These are phyloP conservation scores for Sebastes taczanowskii DNA, from an alignment of 2,797 vertebrate genomes.

Conservation along the genomic window DNA sequence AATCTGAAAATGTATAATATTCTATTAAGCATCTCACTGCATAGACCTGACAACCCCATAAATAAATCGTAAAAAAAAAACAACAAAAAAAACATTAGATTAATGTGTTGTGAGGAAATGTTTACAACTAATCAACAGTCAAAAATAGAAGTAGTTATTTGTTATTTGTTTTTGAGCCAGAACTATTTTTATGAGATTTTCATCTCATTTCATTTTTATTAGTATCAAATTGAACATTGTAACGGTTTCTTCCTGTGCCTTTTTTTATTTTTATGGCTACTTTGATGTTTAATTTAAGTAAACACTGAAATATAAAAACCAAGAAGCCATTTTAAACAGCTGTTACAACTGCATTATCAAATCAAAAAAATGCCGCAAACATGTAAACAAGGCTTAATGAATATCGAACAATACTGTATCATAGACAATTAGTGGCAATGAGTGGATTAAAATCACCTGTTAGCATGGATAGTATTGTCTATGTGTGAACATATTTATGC, in stretches of 20 bases:
- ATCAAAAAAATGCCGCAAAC: not conserved
- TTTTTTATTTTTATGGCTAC: not conserved
- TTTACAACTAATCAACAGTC: not conserved
- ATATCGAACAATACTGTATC: not conserved
- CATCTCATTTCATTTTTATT: not conserved
- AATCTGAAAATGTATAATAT: no score
- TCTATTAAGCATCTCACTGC: no score
- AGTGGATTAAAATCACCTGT: not conserved
- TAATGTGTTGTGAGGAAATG: not conserved
- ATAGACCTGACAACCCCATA: no score
- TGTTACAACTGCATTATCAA: not conserved
- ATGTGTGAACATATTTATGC: not conserved
- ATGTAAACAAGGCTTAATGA: not conserved
- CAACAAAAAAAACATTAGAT: not conserved
- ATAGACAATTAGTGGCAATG: not conserved
- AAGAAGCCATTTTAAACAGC: not conserved
- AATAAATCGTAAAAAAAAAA: no score
- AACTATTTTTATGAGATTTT: not conserved
- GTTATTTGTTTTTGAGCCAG: not conserved
- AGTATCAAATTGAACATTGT: not conserved
- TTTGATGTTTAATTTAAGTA: not conserved
- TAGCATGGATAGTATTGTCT: not conserved
- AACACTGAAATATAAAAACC: not conserved
- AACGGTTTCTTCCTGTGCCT: not conserved
- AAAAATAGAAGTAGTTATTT: not conserved